Base-by-base conservation (phyloP, 2,797 vertebrate genomes). In the Acridotheres tristis region DNA sequence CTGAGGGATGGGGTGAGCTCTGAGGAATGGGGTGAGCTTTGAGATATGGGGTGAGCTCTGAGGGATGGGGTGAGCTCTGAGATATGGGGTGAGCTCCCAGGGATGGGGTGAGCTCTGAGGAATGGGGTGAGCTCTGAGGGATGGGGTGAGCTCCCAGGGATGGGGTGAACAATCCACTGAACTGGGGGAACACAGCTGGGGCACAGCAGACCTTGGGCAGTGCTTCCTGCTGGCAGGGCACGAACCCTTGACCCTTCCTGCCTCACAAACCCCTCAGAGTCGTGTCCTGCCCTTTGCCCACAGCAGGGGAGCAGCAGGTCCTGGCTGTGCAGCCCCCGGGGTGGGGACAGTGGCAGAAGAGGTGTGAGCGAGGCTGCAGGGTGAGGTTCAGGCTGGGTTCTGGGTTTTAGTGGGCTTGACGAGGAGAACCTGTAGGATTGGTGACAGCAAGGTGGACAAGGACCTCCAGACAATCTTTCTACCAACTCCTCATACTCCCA, bases 21-120 rank as follows among this genome's bases (percentile, higher is more conserved):
- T 4, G 2, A 12, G 17, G 51, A 17, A 15, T 1, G 3, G 27
- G 40, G 40, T 13, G 65, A 67, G n/a, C 21, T 27, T 4, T 6
- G 2, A 16, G 29, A 27, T 19, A 30, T 1, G 3, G 3, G 26
- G 67, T 21, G 11, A 74, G 29, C 6, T 51, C 48, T 1, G 1
- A 6, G 27, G 55, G 27, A 25, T 36, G 42, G 19, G 30, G 22
- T 14, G 45, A 22, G 20, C 45, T 47, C 45, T 5, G 2, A 12
- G 17, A 38, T 13, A 15, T 1, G 3, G 27, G 40, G 40, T 40
- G 40, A 40, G 21, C 8, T 51, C 21, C 3, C 1, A 12, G 38
- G 38, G 16, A 26, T 51, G 45, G 45, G 20, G 29, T 10, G 66
- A 67, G n/a, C 22, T 27, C 7, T 4, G 2, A 21, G 27, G 26